Conservation (phyloP, 2,797 vertebrate genomes). For the Microtus agrestis region DNA sequence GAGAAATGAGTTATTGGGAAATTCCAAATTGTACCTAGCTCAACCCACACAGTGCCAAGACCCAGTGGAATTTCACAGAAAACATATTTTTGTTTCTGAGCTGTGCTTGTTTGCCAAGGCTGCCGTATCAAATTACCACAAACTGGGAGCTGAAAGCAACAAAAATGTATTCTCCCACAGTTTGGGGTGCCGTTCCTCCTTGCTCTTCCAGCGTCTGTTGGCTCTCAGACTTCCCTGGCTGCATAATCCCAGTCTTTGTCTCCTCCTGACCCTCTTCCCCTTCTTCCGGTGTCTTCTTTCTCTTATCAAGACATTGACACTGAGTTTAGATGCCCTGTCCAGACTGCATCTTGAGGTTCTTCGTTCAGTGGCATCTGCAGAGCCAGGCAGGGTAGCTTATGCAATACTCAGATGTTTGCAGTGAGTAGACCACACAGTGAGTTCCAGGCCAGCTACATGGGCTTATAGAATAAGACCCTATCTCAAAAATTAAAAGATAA, state of each 20-base stretch:
- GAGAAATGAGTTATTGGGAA: conserved; percentile 41
- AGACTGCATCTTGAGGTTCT: neutral
- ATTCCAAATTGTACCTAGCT: conserved; percentile 54
- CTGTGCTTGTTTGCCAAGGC: neutral
- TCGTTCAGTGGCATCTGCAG: neutral
- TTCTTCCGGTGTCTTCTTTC: neutral
- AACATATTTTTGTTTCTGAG: conserved; percentile 48
- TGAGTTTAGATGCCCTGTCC: neutral
- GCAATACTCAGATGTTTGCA: neutral
- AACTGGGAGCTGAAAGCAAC: neutral
- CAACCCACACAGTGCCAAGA: conserved; percentile 24
- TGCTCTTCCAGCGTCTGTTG: neutral
- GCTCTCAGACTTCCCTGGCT: neutral
- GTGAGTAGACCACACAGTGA: neutral
- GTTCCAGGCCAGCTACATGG: neutral
- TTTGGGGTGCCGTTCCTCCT: neutral
- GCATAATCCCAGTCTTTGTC: neutral
- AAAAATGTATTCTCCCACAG: neutral
- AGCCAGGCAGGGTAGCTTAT: neutral
- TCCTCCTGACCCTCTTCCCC: neutral
- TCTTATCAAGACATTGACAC: neutral
- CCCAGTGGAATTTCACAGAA: conserved; percentile 63
- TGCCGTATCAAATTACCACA: conserved; percentile 35
- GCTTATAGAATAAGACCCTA: neutral
- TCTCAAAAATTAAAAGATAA: neutral